Evolutionary conservation across 1,140 invertebrate genomes (phyloP), one percentile per base, ranked within the genome.

Genomic region (Bombus consobrinus): DNA sequence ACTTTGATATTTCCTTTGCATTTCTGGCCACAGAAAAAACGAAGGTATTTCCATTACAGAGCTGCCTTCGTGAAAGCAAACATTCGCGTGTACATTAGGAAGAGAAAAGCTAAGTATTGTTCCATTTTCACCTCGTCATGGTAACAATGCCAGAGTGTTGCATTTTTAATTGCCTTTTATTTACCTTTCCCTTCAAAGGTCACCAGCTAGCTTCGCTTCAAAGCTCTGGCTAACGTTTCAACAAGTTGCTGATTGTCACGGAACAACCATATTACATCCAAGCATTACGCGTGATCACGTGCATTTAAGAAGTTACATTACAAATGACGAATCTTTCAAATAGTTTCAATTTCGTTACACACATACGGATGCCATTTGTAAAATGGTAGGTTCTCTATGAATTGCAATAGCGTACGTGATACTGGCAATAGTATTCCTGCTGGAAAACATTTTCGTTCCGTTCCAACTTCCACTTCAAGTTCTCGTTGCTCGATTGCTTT

Each of bases 131-230:
- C 78, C 78, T 47, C 47, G 78, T 41, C 43, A n/a, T 28, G 12
- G 34, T 37, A 32, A 81, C 78, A 80, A 69, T 69, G 64, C 59
- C 8, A 9, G 13, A 12, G 32, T 18, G 43, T n/a, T 81, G 66
- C 66, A 81, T 81, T 47, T 71, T 81, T 81, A 81, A 71, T 81
- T 81, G 43, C 22, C 34, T 37, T 53, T 81, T 37, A 57, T n/a
- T 71, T 43, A 12, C 32, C 39, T 71, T 81, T 39, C 3, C 34
- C 47, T 71, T 32, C 32, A 39, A 37, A 81, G 47, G 41, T 41
- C 53, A 2, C 64, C 32, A 37, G 22, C n/a, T 41, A 43, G 15
- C 15, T 47, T 47, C 15, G 0, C 15, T 47, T 18, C 18, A 18
- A 47, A 47, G 5, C 5, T 28, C 71, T 12, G 22, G 28, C 34